Conservation (phyloP, 2,888 invertebrate species). For the Habrosyne pyritoides region DNA sequence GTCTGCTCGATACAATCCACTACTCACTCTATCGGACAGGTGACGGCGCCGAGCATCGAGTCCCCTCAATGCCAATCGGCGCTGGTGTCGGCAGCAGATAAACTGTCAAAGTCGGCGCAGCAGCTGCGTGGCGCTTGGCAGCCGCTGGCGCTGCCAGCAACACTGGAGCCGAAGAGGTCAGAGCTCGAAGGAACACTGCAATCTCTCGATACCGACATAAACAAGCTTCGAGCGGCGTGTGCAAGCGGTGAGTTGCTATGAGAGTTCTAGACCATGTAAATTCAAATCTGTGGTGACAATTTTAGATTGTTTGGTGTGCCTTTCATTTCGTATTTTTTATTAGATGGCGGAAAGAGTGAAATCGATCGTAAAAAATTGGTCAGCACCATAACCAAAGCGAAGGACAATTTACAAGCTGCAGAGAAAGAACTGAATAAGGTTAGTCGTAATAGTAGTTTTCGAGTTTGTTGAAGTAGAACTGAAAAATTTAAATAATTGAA, state of each 20-base stretch:
- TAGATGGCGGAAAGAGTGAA: slow-evolving; percentile 3
- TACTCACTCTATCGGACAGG: slow-evolving; percentile 20
- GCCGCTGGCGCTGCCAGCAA: slow-evolving; percentile 8
- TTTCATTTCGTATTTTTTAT: too few relatives aligned
- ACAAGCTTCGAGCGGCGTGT: slow-evolving; percentile 11
- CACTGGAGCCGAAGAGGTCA: slow-evolving; percentile 16
- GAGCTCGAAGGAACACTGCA: slow-evolving; percentile 15
- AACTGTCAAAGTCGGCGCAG: slow-evolving; percentile 18
- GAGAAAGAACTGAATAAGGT: slow-evolving; percentile 15
- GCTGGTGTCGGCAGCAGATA: slow-evolving; percentile 22
- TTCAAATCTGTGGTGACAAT: too few relatives aligned
- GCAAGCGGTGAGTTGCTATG: not conserved
- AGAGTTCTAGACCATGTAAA: too few relatives aligned
- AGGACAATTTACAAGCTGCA: slow-evolving; percentile 8
- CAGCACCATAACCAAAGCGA: slow-evolving; percentile 12
- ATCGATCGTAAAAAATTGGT: slow-evolving; percentile 18
- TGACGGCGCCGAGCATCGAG: slow-evolving; percentile 30
- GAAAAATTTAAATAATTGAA: not conserved
- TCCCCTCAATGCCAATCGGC: slow-evolving; percentile 27
- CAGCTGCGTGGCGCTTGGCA: slow-evolving; percentile 17
- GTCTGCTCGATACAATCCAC: too few relatives aligned
- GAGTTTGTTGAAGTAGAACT: not conserved
- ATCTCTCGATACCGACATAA: slow-evolving; percentile 2
- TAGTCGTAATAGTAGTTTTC: not conserved
- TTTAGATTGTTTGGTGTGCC: too few relatives aligned